Evolutionary conservation across 2,888 invertebrate genomes (phyloP).

Genomic region (Lochmaea crataegi): DNA sequence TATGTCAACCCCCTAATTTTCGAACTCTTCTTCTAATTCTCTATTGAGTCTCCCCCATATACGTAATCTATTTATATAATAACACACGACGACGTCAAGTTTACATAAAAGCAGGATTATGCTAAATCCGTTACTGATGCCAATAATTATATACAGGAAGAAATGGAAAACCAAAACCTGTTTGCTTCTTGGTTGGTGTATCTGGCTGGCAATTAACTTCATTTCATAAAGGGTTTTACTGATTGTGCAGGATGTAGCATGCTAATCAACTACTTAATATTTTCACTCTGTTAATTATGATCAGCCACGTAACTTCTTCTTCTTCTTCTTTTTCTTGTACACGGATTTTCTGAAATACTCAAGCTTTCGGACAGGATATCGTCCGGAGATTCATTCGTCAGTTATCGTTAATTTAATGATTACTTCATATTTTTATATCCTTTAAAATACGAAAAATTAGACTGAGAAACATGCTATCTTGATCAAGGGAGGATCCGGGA

Average conservation of each 20-base stretch:
- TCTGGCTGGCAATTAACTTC: slow-evolving; percentile 8
- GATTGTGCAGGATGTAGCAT: slow-evolving; percentile 15
- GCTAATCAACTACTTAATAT: slow-evolving; percentile 4
- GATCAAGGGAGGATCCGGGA: too few relatives aligned
- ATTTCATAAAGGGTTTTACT: slow-evolving; percentile 8
- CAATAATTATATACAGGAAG: slow-evolving; percentile 15
- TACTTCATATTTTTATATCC: too few relatives aligned
- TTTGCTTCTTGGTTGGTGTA: slow-evolving; percentile 13
- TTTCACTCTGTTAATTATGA: slow-evolving; percentile 2
- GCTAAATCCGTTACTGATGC: slow-evolving; percentile 1
- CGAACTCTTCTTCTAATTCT: too few relatives aligned
- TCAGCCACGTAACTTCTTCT: neutral
- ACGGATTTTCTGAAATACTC: too few relatives aligned
- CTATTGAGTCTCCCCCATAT: neutral
- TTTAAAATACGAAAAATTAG: too few relatives aligned
- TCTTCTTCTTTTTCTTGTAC: neutral
- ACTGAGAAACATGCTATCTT: too few relatives aligned
- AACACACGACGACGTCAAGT: neutral
- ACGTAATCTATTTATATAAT: slow-evolving; percentile 1
- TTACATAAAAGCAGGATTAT: neutral
- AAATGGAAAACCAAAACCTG: slow-evolving; percentile 11
- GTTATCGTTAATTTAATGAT: too few relatives aligned
- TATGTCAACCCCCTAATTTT: too few relatives aligned
- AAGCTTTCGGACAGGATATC: too few relatives aligned
- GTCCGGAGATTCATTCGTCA: neutral